Percentiles rank a stretch among this genome's conserved stretches.
phyloP scores from a whole-genome alignment of 2,113 vertebrate species.

The Triplophysa rosa region DNA sequence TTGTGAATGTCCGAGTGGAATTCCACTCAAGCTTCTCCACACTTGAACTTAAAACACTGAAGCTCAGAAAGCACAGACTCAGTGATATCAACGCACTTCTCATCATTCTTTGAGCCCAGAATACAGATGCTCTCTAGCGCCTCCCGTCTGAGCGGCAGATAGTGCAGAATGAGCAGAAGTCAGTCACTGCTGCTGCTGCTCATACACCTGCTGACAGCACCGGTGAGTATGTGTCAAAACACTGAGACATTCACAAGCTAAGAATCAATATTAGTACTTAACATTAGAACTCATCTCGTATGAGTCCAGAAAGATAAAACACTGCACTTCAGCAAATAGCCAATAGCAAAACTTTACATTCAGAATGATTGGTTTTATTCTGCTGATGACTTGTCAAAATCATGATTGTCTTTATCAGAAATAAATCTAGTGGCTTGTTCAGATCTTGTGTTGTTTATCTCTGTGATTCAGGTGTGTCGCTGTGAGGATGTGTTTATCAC shows the following conservation, averaged over 20 bases:
- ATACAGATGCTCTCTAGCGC: conserved; percentile 44
- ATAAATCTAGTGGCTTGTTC: too few relatives aligned
- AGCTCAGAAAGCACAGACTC: not conserved
- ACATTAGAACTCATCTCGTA: too few relatives aligned
- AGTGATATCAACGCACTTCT: not conserved
- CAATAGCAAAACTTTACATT: too few relatives aligned
- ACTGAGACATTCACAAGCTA: not conserved
- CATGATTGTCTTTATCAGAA: too few relatives aligned
- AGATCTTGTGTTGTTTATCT: too few relatives aligned
- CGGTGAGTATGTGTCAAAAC: conserved; percentile 55
- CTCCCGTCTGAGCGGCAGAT: conserved; percentile 39
- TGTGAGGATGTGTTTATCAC: conserved; percentile 54
- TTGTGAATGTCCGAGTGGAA: not conserved
- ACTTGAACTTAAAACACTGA: not conserved
- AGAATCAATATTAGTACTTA: not conserved
- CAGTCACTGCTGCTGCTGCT: conserved; percentile 56
- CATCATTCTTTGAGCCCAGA: conserved; percentile 20
- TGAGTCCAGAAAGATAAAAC: too few relatives aligned
- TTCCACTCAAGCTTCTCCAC: too few relatives aligned
- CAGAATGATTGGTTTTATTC: too few relatives aligned
- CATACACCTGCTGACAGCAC: conserved; percentile 52
- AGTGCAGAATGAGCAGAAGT: conserved; percentile 67
- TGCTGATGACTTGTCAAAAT: too few relatives aligned
- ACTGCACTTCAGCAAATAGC: too few relatives aligned
- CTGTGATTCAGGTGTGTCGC: conserved; percentile 56